These are phyloP conservation scores for Myotis daubentonii DNA, from an alignment of 2,797 vertebrate species.

Conservation along the genomic window DNA sequence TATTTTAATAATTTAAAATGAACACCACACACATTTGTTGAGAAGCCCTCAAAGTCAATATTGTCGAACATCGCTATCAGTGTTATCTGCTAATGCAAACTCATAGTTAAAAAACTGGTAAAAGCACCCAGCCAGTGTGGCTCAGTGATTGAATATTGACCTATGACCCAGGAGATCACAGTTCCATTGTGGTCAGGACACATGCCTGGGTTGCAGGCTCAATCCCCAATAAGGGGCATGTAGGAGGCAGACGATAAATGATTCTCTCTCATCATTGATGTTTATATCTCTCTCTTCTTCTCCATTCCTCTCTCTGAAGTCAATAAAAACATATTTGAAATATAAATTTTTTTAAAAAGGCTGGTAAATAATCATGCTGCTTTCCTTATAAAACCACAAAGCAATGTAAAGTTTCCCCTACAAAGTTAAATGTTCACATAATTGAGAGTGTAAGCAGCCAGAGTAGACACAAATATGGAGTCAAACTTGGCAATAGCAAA, in stretches of 20 bases:
- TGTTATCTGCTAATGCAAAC: slow-evolving; percentile 18
- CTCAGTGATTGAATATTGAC: too few species aligned
- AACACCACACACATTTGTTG: slow-evolving; percentile 33
- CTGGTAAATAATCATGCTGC: background rate
- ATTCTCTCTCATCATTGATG: too few species aligned
- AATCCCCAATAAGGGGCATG: too few species aligned
- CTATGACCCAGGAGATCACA: too few species aligned
- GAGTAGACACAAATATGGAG: background rate
- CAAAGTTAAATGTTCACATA: background rate
- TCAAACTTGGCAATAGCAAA: background rate
- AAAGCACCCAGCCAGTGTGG: too few species aligned
- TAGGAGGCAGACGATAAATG: too few species aligned
- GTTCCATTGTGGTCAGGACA: too few species aligned
- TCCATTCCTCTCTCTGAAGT: too few species aligned
- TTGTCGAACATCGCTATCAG: background rate
- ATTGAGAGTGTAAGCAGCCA: background rate
- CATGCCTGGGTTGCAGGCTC: too few species aligned
- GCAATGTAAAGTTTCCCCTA: background rate
- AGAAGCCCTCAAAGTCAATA: background rate
- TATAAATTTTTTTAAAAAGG: background rate
- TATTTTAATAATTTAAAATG: slow-evolving; percentile 59
- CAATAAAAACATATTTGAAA: too few species aligned
- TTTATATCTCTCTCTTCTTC: too few species aligned
- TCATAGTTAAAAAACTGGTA: background rate
- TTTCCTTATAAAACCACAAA: background rate